Percentiles rank a stretch among this genome's conserved stretches.
These are phyloP conservation scores for Nannobrachium achirus DNA, from an alignment of 2,113 vertebrate genomes.

Conservation along the genomic window DNA sequence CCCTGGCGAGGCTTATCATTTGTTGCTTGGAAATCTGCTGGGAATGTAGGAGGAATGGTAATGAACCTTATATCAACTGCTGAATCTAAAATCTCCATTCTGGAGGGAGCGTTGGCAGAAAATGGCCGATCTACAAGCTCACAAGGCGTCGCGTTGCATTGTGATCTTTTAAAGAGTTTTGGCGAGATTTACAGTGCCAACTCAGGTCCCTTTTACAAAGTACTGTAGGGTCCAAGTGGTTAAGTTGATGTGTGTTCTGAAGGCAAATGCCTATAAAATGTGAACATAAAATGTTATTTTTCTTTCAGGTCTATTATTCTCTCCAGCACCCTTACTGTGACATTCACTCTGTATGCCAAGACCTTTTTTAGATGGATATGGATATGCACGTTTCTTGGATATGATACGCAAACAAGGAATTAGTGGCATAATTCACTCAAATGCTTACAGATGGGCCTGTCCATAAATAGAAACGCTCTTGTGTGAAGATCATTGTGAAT, in stretches of 20 bases:
- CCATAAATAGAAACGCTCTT: slow-evolving; percentile 56
- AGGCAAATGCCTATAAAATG: slow-evolving; percentile 14
- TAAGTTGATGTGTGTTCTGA: slow-evolving; percentile 7
- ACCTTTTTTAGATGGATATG: slow-evolving; percentile 24
- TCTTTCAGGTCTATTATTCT: slow-evolving; percentile 3
- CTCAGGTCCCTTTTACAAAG: no score
- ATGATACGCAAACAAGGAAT: not conserved
- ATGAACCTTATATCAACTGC: no score
- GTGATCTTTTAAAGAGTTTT: no score
- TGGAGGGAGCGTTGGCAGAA: not conserved
- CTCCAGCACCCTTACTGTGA: slow-evolving; percentile 4
- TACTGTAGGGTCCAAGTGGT: not conserved
- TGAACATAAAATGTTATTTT: not conserved
- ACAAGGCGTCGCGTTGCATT: no score
- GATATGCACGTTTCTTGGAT: slow-evolving; percentile 16
- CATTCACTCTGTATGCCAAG: not conserved
- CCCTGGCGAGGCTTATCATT: slow-evolving; percentile 26
- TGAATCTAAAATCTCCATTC: slow-evolving; percentile 22
- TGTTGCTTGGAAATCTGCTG: slow-evolving; percentile 11
- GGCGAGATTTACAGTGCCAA: no score
- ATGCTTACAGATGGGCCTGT: slow-evolving; percentile 52
- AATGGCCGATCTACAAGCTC: no score
- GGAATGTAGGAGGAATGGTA: slow-evolving; percentile 5
- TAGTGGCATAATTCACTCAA: slow-evolving; percentile 13
- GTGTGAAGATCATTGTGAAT: slow-evolving; percentile 65